Conservation (phyloP, 2,113 vertebrate genomes). For the Gobio gobio region DNA sequence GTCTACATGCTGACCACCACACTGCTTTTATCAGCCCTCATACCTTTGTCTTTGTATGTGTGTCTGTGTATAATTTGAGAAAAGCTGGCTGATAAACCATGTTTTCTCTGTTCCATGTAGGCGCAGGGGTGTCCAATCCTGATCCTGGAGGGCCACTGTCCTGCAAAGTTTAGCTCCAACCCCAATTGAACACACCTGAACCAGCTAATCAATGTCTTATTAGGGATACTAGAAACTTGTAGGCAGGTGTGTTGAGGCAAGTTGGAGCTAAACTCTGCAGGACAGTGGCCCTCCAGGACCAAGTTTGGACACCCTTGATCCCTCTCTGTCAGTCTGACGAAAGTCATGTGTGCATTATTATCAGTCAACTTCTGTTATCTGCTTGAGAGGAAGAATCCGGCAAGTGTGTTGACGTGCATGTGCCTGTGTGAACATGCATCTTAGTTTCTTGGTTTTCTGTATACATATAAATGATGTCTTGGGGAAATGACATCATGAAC, state of each 20-base stretch:
- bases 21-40: constrained; percentile 39
- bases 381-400: constrained; percentile 12
- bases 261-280: no score
- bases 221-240: no score
- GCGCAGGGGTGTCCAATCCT: no score
- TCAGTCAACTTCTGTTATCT: constrained; percentile 31
- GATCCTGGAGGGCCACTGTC: no score
- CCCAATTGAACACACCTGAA: no score
- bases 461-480: constrained; percentile 19
- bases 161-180: no score
- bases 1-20: constrained; percentile 17
- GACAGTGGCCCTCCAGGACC: no score
- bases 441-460: background rate
- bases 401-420: constrained; percentile 9
- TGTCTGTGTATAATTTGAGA: background rate
- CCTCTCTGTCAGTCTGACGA: background rate
- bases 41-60: constrained; percentile 31
- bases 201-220: no score
- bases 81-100: background rate
- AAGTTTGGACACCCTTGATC: no score
- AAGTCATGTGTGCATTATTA: background rate
- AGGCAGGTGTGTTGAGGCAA: no score
- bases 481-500: constrained; percentile 27
- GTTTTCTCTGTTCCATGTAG: constrained; percentile 1
- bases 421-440: constrained; percentile 13